Conservation (phyloP, 2,113 vertebrate species). For the Corydoras sp. region DNA sequence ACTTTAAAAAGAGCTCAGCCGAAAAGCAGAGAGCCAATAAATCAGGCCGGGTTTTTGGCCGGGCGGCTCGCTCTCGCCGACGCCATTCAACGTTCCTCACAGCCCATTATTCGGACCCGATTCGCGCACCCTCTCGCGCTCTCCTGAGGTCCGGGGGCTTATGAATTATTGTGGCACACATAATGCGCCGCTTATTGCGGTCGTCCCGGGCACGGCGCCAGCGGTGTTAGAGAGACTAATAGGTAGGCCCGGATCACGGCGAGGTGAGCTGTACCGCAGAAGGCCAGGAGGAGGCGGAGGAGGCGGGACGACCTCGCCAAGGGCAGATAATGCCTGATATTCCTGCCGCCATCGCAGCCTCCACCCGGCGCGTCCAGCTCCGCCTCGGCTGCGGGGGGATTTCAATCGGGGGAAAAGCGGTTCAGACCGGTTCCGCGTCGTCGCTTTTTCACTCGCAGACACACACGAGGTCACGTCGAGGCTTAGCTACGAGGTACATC, state of each 20-base stretch:
- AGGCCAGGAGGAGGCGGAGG: not conserved
- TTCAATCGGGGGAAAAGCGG: too few species aligned
- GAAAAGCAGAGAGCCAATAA: slow-evolving; percentile 2
- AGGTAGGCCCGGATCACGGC: not conserved
- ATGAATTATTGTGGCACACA: slow-evolving; percentile 31
- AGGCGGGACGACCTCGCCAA: slow-evolving; percentile 9
- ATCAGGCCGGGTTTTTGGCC: slow-evolving; percentile 19
- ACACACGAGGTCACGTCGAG: too few species aligned
- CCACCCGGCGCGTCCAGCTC: too few species aligned
- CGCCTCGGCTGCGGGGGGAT: too few species aligned
- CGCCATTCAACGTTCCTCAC: slow-evolving; percentile 4
- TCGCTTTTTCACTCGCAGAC: too few species aligned
- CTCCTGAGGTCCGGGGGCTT: slow-evolving; percentile 6
- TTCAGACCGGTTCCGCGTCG: too few species aligned
- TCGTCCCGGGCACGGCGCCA: slow-evolving; percentile 8
- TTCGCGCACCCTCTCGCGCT: slow-evolving; percentile 13
- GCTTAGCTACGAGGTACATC: too few species aligned
- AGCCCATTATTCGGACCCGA: slow-evolving; percentile 21
- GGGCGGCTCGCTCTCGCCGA: not conserved
- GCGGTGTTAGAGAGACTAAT: slow-evolving; percentile 29
- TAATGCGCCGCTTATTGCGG: slow-evolving; percentile 43
- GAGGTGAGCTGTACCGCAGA: not conserved
- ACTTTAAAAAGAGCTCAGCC: slow-evolving; percentile 8
- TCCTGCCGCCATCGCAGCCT: too few species aligned
- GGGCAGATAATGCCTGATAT: not conserved